These are phyloP conservation scores for Tridacna crocea DNA, from an alignment of 2,888 invertebrate genomes.

Conservation along the genomic window DNA sequence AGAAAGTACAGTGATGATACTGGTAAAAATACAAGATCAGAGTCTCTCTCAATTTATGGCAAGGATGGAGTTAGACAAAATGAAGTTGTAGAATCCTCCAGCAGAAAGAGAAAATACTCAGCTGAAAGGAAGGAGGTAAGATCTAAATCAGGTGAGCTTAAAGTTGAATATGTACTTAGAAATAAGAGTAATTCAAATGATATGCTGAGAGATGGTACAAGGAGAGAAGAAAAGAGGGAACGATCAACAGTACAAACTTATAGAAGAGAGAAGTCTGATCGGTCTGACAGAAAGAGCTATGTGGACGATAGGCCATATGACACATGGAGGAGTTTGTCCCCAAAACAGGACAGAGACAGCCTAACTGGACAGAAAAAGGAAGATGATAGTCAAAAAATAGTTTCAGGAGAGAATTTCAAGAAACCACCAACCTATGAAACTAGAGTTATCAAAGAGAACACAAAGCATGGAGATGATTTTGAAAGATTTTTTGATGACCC, in stretches of 20 bases:
- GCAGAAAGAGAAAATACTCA: constrained; percentile 15
- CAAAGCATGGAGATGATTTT: constrained; percentile 39
- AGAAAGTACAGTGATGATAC: neutral
- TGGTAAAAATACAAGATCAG: neutral
- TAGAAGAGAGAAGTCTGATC: neutral
- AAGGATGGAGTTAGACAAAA: neutral
- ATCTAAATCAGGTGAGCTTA: constrained; percentile 33
- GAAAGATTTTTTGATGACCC: constrained; percentile 59
- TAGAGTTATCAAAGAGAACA: constrained; percentile 13
- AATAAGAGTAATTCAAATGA: constrained; percentile 40
- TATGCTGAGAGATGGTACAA: constrained; percentile 28
- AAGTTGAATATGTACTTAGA: constrained; percentile 58
- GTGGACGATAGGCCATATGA: neutral
- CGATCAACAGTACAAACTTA: neutral
- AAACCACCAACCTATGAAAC: constrained; percentile 34
- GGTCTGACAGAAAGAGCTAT: neutral
- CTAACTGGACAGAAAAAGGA: neutral
- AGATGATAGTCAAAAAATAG: neutral
- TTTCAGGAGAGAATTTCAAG: constrained; percentile 4
- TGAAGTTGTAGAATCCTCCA: neutral
- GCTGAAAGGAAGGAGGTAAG: constrained; percentile 15
- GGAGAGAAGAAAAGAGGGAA: neutral
- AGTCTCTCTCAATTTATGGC: neutral
- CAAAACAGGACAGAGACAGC: neutral
- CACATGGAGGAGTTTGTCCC: neutral